Evolutionary conservation across 2,113 vertebrate genomes (phyloP).

Genomic region (Syngnathus floridae): DNA sequence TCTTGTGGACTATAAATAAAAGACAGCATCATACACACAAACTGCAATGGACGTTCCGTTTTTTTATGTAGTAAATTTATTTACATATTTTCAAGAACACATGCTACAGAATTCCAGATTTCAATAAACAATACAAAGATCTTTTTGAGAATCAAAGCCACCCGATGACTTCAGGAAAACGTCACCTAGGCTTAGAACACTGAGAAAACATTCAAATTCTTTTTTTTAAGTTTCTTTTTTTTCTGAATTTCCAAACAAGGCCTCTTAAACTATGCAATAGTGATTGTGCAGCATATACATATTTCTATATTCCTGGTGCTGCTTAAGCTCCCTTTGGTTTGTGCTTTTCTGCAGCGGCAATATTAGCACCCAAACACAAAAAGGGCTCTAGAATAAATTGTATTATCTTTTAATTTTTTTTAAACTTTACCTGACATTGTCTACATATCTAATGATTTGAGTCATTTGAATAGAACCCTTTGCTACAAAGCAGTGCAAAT

Average conservation of each 20-base stretch:
- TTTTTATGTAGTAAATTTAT: constrained; percentile 73
- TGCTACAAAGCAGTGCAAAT: constrained; percentile 64
- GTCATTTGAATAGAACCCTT: constrained; percentile 45
- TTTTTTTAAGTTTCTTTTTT: constrained; percentile 27
- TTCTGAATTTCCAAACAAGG: constrained; percentile 59
- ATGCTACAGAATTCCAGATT: constrained; percentile 68
- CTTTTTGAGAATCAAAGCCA: constrained; percentile 45
- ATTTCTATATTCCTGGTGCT: constrained; percentile 59
- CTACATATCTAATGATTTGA: constrained; percentile 31
- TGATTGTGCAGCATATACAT: constrained; percentile 71
- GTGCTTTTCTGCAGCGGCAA: constrained; percentile 72
- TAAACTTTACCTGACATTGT: constrained; percentile 52
- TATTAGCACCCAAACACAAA: constrained; percentile 69
- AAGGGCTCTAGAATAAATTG: constrained; percentile 48
- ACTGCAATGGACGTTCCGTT: constrained; percentile 26
- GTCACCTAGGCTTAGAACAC: constrained; percentile 57
- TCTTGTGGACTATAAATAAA: not conserved
- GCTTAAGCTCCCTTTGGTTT: constrained; percentile 74
- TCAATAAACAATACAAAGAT: constrained; percentile 60
- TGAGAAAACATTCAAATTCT: constrained; percentile 71
- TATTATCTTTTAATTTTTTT: not conserved
- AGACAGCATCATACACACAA: not conserved
- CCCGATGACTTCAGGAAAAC: constrained; percentile 55
- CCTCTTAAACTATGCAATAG: constrained; percentile 67
- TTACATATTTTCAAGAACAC: constrained; percentile 69